phyloP scores from a whole-genome alignment of 2,113 vertebrate genomes.

The Numida meleagris region DNA sequence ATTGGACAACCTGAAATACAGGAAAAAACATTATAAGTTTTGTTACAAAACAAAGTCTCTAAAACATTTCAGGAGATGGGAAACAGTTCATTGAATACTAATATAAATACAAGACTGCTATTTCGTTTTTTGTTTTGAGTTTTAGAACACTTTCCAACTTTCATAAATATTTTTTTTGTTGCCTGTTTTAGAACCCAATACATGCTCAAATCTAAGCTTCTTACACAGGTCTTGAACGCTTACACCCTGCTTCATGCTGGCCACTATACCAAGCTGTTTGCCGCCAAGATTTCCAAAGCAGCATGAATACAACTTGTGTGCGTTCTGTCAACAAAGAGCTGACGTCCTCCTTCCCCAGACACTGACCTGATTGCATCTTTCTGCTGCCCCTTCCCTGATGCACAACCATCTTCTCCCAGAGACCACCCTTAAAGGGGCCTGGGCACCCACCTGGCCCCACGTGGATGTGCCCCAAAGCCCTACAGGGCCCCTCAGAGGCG shows the following conservation, averaged over 20 bases:
- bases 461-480: neutral
- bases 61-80: neutral
- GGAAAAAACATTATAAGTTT: neutral
- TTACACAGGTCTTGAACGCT: neutral
- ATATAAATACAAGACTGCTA: neutral
- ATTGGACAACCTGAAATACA: slow-evolving; percentile 79
- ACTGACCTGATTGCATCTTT: neutral
- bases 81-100: neutral
- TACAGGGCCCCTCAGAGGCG: accelerated
- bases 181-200: neutral
- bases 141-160: neutral
- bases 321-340: neutral
- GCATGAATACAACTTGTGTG: accelerated
- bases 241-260: neutral
- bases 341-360: neutral
- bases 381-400: neutral
- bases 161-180: neutral
- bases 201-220: accelerated
- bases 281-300: neutral
- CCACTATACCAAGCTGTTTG: neutral
- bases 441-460: neutral
- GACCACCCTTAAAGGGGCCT: accelerated
- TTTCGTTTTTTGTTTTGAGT: neutral
- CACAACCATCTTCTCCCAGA: neutral
- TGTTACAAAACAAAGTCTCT: neutral